Evolutionary conservation across 2,113 vertebrate species (phyloP).

Genomic region (Spilogale gracilis): DNA sequence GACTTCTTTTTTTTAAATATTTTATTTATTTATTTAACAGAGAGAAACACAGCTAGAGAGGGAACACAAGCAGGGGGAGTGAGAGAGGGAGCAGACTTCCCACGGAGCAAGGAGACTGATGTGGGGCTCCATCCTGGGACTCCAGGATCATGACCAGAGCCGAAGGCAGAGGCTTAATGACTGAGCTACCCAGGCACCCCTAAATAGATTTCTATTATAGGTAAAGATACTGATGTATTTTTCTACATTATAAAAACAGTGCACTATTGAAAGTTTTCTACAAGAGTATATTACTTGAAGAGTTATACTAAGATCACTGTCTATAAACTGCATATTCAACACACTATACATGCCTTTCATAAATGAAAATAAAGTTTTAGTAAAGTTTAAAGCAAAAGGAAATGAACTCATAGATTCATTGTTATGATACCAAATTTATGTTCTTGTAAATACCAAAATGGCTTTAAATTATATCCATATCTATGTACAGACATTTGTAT

Average conservation of each 20-base stretch:
- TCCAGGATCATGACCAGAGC: too few relatives aligned
- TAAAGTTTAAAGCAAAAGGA: slow-evolving; percentile 41
- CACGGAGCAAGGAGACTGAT: too few relatives aligned
- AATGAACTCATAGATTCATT: slow-evolving; percentile 2
- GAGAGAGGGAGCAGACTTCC: too few relatives aligned
- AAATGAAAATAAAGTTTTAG: slow-evolving; percentile 33
- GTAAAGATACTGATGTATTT: background rate
- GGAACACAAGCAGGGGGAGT: too few relatives aligned
- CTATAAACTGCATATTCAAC: slow-evolving; percentile 6
- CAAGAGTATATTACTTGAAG: slow-evolving; percentile 12
- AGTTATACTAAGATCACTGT: background rate
- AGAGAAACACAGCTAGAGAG: too few relatives aligned
- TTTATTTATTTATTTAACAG: too few relatives aligned
- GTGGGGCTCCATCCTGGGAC: too few relatives aligned
- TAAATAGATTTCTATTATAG: background rate
- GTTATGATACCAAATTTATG: background rate
- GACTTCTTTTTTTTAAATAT: background rate
- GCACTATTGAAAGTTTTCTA: background rate
- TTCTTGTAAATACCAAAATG: background rate
- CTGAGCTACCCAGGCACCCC: too few relatives aligned
- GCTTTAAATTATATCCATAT: background rate
- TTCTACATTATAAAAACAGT: slow-evolving; percentile 39
- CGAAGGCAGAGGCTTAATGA: too few relatives aligned
- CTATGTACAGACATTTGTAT: background rate
- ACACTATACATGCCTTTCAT: background rate